Base-by-base conservation (phyloP, 2,113 vertebrate genomes). In the Cavia porcellus region DNA sequence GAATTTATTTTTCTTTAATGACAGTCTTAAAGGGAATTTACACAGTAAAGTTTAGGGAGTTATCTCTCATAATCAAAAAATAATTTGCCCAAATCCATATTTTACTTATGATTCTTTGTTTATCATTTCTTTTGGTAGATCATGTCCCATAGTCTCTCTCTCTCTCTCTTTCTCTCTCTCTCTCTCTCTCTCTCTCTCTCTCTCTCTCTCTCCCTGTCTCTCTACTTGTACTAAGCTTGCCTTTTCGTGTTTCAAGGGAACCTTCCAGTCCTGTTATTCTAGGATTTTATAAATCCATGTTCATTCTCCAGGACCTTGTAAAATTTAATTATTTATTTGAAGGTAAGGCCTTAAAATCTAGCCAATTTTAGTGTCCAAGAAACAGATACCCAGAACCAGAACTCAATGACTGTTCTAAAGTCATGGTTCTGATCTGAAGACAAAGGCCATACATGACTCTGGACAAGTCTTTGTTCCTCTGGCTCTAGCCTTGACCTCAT, bases 381-480 rank as follows among this genome's bases (percentile, higher is more conserved):
- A 97, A 94, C 96, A 97, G 97, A 91, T 85, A 90, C 80, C 38
- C 84, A 93, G 96, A 94, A 80, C 68, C 74, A 94, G 95, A 94
- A 95, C 86, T 86, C 50, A 83, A 62, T 32, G 14, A 35, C 77
- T 50, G 5, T 94, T 47, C 95, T 68, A 50, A 70, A 86, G 79
- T 68, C 12, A 2, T 77, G 83, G 80, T 84, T 96, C 92, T 84
- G 47, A 74, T 79, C 66, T 74, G 25, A 91, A 91, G 55, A 92
- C 80, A 93, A 97, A 97, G 84, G 25, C 45, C 72, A 72, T 19
- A 25, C 62, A 84, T 90, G 95, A 95, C 75, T 90, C 82, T 88
- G 77, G 52, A 25, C 52, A 57, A 83, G 61, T 94, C 89, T 14
- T 45, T 95, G 86, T 95, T 96, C 91, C 86, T 94, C 89, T 84